Percentiles rank a stretch among this genome's conserved stretches.
phyloP scores from a whole-genome alignment of 2,113 vertebrate species.

The Addax nasomaculatus region DNA sequence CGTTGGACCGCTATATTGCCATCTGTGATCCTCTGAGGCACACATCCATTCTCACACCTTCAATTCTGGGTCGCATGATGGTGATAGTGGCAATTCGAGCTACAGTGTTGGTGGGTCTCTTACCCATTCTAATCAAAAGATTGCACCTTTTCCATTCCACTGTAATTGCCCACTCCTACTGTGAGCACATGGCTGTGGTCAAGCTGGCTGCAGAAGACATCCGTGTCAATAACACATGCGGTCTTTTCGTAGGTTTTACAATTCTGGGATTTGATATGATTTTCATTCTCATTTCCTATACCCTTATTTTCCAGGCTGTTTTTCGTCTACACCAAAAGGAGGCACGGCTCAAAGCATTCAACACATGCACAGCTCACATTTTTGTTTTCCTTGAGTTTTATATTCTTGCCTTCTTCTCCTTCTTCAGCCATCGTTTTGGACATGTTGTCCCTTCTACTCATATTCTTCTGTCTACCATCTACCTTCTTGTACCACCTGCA shows the following conservation, averaged over 20 bases:
- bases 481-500: conserved; percentile 3
- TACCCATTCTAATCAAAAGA: conserved; percentile 8
- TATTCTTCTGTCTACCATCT: conserved; percentile 5
- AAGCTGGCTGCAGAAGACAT: conserved; percentile 8
- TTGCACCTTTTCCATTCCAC: background rate
- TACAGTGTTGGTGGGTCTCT: background rate
- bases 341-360: background rate
- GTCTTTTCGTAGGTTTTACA: background rate
- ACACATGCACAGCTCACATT: background rate
- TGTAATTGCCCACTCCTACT: background rate
- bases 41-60: background rate
- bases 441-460: background rate
- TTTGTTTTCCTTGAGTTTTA: conserved; percentile 36
- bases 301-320: background rate
- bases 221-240: background rate
- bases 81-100: background rate
- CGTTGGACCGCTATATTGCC: background rate
- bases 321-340: background rate
- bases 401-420: background rate
- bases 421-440: background rate
- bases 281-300: background rate
- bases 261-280: background rate
- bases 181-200: background rate
- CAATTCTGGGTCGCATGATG: background rate
- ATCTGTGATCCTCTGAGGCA: conserved; percentile 37